Base-by-base conservation (phyloP, 2,888 invertebrate genomes). In the Branchipolynoe longqiensis region DNA sequence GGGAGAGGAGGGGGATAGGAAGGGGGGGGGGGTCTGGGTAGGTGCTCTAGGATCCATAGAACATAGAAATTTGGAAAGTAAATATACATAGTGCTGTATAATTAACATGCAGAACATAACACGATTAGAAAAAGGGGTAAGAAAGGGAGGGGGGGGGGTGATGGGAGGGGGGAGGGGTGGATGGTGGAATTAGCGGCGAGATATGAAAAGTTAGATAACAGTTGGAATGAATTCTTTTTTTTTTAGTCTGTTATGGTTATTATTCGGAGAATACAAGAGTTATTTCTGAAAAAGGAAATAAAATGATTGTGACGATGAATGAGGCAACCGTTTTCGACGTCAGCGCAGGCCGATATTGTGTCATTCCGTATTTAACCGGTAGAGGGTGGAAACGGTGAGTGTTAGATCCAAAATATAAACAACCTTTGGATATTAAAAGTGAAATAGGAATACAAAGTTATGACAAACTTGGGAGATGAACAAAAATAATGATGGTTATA, bases 211-310 rank as follows among this genome's bases (percentile, higher is more conserved):
- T 54, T 12, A 54, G 54, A 41, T 73, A 22, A 41, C 18, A 28
- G 73, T 12, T 41, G 41, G 73, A 36, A 73, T 73, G 73, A 14
- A 36, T 62, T 62, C 25, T 62, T 62, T 25, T 62, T 62, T 62
- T 31, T 62, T 14, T 62, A n/a, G n/a, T n/a, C n/a, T n/a, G n/a
- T n/a, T n/a, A 56, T 56, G 25, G 1, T 2, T 56, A n/a, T n/a
- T 56, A 56, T 56, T n/a, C n/a, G 25, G 56, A 62, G 62, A 62
- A 62, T 62, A 62, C 62, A 62, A 62, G n/a, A 62, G 62, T 62
- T 62, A 62, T 62, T 4, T 69, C 69, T 69, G 69, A 69, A 69
- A 69, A 38, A 69, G 38, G 69, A 69, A 69, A n/a, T n/a, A n/a
- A n/a, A 69, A 69, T 8, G 62, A 4, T 38, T 69, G 69, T 69